Conservation (phyloP, 2,113 vertebrate genomes). For the Elephas maximus region DNA sequence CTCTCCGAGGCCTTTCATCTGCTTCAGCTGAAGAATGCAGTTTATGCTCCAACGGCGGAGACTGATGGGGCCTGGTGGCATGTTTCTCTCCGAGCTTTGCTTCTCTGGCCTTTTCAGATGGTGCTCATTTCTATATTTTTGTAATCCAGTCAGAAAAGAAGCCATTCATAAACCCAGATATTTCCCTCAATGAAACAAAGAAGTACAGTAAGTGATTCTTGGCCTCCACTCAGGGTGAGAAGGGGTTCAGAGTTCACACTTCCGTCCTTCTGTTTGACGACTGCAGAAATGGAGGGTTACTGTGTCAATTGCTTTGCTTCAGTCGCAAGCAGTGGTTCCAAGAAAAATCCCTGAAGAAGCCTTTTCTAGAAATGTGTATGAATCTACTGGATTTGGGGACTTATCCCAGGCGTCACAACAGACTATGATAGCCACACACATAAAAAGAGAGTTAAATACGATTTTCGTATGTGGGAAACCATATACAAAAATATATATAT, state of each 20-base stretch:
- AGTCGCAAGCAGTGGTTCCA: background rate
- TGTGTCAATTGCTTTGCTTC: background rate
- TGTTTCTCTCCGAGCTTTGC: background rate
- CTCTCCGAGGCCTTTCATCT: background rate
- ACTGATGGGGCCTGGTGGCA: background rate
- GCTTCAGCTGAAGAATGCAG: background rate
- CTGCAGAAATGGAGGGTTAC: background rate
- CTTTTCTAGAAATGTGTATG: background rate
- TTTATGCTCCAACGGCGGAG: accelerated
- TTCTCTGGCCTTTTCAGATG: background rate
- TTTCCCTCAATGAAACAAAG: slow-evolving; percentile 29
- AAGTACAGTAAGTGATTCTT: background rate
- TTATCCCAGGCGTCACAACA: background rate
- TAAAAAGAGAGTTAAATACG: background rate
- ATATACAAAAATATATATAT: background rate
- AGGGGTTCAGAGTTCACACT: slow-evolving; percentile 6
- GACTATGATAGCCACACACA: background rate
- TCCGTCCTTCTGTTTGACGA: background rate
- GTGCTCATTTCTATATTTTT: background rate
- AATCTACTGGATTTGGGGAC: background rate
- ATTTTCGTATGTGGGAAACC: background rate
- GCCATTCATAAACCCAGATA: background rate
- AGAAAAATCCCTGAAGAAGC: background rate
- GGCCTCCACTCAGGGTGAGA: background rate
- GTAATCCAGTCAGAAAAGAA: background rate